phyloP scores from a whole-genome alignment of 1,140 invertebrate genomes.

The Neodiprion lecontei region DNA sequence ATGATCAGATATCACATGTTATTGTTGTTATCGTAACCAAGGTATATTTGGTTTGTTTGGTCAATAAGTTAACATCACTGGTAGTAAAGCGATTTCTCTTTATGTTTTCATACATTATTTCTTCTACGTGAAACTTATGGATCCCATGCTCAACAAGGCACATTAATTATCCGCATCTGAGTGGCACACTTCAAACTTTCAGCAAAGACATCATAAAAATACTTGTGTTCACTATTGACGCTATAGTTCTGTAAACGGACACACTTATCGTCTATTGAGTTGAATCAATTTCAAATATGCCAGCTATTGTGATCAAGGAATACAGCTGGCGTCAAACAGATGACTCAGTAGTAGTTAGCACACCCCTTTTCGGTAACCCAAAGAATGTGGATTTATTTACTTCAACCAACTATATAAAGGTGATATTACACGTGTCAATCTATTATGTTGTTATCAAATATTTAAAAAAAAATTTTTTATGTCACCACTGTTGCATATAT shows the following conservation, averaged over 20 bases:
- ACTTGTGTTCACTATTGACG: no score
- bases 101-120: no score
- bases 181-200: no score
- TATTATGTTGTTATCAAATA: slow-evolving; percentile 13
- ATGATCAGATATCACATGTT: no score
- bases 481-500: slow-evolving; percentile 5
- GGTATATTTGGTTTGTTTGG: background rate
- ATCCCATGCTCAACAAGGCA: no score
- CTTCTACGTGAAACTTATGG: no score
- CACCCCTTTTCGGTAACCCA: slow-evolving; percentile 63
- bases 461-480: background rate
- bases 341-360: slow-evolving; percentile 62
- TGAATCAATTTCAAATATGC: slow-evolving; percentile 60
- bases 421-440: slow-evolving; percentile 40
- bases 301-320: slow-evolving; percentile 72
- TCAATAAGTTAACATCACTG: background rate
- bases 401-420: slow-evolving; percentile 69
- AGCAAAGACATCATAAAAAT: no score
- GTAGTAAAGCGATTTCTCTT: no score
- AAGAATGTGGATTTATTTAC: slow-evolving; percentile 70
- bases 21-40: background rate
- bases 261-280: no score
- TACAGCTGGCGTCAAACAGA: slow-evolving; percentile 73
- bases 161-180: no score
- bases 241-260: no score